A percentile compares a stretch with the other conserved stretches of the same genome.
phyloP scores from a whole-genome alignment of 2,113 vertebrate genomes.

The Mobula hypostoma region DNA sequence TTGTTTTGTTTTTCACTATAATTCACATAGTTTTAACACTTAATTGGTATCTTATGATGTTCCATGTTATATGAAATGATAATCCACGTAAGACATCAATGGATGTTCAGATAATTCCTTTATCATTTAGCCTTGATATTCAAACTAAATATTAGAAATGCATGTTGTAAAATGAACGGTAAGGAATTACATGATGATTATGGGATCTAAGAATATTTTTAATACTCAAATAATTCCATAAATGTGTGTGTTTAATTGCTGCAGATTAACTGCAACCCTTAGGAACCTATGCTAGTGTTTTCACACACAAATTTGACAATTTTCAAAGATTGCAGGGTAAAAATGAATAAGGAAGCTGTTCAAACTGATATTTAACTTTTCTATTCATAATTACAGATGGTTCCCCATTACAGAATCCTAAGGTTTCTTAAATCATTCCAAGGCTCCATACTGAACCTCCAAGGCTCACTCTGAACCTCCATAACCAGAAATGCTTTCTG shows the following conservation, averaged over 20 bases:
- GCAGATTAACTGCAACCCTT: background rate
- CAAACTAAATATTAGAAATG: background rate
- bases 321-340: background rate
- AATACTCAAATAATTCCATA: background rate
- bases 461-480: background rate
- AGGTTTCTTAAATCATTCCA: background rate
- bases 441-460: background rate
- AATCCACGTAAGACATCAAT: background rate
- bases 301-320: background rate
- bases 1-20: background rate
- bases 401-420: background rate
- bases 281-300: background rate
- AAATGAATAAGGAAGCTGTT: background rate
- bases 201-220: background rate
- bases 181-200: background rate
- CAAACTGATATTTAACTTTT: background rate
- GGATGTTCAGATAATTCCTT: background rate
- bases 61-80: conserved; percentile 13
- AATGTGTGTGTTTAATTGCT: background rate
- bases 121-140: background rate
- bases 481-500: background rate
- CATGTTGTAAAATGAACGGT: background rate
- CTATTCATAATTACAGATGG: background rate
- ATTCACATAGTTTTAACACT: conserved; percentile 10
- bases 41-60: background rate